Conservation (phyloP, 2,888 invertebrate species). For the Camponotus fellah region DNA sequence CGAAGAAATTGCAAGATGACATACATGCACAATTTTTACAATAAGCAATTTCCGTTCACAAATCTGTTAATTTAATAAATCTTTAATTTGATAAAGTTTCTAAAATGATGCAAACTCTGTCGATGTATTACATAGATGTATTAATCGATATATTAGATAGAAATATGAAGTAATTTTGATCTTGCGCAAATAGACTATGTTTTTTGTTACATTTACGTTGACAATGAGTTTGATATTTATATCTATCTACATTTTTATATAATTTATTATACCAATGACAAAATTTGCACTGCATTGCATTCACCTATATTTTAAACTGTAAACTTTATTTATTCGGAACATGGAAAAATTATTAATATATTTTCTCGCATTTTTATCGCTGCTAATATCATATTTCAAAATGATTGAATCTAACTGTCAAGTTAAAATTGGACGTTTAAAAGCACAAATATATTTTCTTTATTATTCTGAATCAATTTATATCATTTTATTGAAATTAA, state of each 20-base stretch:
- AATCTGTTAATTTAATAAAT: conserved; percentile 1
- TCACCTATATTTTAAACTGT: neutral
- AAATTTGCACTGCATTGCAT: neutral
- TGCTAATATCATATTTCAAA: neutral
- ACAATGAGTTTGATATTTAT: neutral
- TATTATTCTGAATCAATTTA: neutral
- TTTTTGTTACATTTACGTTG: neutral
- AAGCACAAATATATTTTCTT: neutral
- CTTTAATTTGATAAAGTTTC: too few relatives aligned
- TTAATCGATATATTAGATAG: neutral
- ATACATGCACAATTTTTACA: neutral
- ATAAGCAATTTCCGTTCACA: conserved; percentile 17
- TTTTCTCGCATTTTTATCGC: neutral
- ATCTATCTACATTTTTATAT: neutral
- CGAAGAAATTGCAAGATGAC: neutral
- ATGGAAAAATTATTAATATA: neutral
- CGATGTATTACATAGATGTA: neutral
- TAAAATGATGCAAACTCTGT: neutral
- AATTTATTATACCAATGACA: neutral
- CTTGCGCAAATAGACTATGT: neutral
- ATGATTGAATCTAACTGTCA: neutral
- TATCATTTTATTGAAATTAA: neutral
- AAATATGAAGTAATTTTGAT: conserved; percentile 25
- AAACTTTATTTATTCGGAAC: neutral
- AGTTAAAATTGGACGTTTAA: neutral